phyloP scores from a whole-genome alignment of 2,888 invertebrate species.

The Entomobrya multifasciata region DNA sequence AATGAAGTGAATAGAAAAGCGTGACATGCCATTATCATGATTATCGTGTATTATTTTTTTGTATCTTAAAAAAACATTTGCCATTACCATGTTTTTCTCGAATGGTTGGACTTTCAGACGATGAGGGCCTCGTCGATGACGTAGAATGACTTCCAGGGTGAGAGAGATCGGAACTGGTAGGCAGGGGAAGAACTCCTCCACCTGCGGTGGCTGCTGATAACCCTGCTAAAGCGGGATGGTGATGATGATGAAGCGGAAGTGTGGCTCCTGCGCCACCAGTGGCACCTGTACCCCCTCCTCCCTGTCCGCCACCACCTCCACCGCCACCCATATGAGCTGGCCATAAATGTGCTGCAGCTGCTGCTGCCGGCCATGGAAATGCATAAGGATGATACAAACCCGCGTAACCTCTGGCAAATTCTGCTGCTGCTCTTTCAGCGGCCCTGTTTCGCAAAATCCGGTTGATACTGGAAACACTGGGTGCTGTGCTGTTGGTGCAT shows the following conservation, averaged over 20 bases:
- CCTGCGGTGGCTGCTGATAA: slow-evolving; percentile 76
- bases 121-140: slow-evolving; percentile 79
- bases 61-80: too few relatives aligned
- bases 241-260: slow-evolving; percentile 54
- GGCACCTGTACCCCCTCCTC: slow-evolving; percentile 80
- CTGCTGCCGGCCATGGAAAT: slow-evolving; percentile 81
- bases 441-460: slow-evolving; percentile 97
- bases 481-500: slow-evolving; percentile 96
- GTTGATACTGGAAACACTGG: slow-evolving; percentile 98
- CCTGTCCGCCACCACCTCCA: slow-evolving; percentile 82
- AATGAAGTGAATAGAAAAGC: slow-evolving; percentile 50
- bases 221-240: slow-evolving; percentile 75
- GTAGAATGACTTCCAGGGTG: slow-evolving; percentile 79
- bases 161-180: slow-evolving; percentile 82
- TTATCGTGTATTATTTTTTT: not conserved
- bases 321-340: slow-evolving; percentile 80
- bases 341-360: slow-evolving; percentile 83
- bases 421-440: slow-evolving; percentile 97
- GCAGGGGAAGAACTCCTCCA: slow-evolving; percentile 72
- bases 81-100: slow-evolving; percentile 77
- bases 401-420: slow-evolving; percentile 95
- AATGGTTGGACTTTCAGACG: slow-evolving; percentile 79
- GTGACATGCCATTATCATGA: slow-evolving; percentile 38
- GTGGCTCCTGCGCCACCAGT: slow-evolving; percentile 81
- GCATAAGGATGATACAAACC: slow-evolving; percentile 89